Base-by-base conservation (phyloP, 2,113 vertebrate species). In the Miniopterus natalensis region DNA sequence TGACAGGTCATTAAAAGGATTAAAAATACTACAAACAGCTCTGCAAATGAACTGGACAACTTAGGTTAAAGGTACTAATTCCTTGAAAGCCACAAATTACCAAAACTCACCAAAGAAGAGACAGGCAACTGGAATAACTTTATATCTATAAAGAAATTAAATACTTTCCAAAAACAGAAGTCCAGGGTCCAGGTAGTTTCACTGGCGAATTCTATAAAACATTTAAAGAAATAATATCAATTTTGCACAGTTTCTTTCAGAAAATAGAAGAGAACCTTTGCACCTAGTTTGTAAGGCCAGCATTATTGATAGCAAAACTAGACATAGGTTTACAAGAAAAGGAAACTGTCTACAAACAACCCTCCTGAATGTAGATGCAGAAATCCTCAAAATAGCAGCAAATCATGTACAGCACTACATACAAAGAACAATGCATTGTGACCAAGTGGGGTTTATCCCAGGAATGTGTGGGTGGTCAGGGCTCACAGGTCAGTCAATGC, bases 221-320 rank as follows among this genome's bases (percentile, higher is more conserved):
- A 94, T 59, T 96, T 89, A 78, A 96, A 94, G 47, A 86, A 95
- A 49, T 85, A 80, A 31, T 12, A 53, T 57, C 27, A 53, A 2
- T 80, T 90, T 23, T 93, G n/a, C 14, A 68, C 17, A 36, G 1
- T 59, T 75, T 86, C 21, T 77, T 83, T 94, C 63, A 91, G 68
- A 92, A 93, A 88, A 74, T 53, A 45, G 70, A 80, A 84, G 20
- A 75, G 45, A 77, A 57, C 23, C 49, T 70, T 88, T 47, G 51
- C 51, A 84, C 25, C 47, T 79, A 23, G 42, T 53, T 79, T 68
- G 21, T 70, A 59, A 96, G 47, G 51, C 2, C 66, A 49, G 17
- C 25, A 36, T 93, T 88, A 63, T 29, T 73, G 83, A 70, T 70
- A 84, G 70, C 14, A 0, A 74, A 55, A 77, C 29, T 55, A 88